Evolutionary conservation across 2,113 vertebrate genomes (phyloP).

Genomic region (Actenoides hombroni): DNA sequence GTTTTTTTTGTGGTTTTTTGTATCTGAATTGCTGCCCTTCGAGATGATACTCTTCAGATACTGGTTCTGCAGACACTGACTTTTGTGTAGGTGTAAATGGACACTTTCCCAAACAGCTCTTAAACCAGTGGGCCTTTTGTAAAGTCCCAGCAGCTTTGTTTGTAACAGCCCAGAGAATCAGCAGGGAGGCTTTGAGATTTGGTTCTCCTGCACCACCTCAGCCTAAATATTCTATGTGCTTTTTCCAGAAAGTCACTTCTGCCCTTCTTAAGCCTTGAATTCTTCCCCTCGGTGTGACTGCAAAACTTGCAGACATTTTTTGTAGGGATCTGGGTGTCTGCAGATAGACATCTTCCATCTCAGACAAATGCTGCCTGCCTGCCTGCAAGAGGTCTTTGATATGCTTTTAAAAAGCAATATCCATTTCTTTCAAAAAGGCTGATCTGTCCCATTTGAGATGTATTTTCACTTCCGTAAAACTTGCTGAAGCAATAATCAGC

Average conservation of each 20-base stretch:
- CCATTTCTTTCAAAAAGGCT: conserved; percentile 21
- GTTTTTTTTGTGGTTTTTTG: too few relatives aligned
- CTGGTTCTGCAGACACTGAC: neutral
- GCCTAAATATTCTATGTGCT: neutral
- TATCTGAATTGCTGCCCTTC: rapidly evolving
- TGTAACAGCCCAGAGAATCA: neutral
- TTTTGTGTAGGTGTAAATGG: neutral
- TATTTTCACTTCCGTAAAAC: conserved; percentile 17
- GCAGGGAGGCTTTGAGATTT: neutral
- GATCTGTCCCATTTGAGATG: conserved; percentile 15
- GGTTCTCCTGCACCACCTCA: neutral
- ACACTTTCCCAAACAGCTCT: neutral
- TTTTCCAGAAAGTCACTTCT: neutral
- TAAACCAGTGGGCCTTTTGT: neutral
- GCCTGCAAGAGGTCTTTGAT: neutral
- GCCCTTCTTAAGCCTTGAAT: neutral
- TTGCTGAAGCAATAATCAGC: conserved; percentile 47
- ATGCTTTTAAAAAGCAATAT: conserved; percentile 22
- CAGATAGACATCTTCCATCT: neutral
- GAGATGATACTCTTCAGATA: neutral
- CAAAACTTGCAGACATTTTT: neutral
- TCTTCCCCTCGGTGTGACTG: neutral
- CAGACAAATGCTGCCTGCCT: neutral
- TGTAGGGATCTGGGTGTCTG: neutral
- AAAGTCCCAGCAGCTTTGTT: neutral